Evolutionary conservation across 2,113 vertebrate species (phyloP).

Genomic region (Dicentrarchus labrax): DNA sequence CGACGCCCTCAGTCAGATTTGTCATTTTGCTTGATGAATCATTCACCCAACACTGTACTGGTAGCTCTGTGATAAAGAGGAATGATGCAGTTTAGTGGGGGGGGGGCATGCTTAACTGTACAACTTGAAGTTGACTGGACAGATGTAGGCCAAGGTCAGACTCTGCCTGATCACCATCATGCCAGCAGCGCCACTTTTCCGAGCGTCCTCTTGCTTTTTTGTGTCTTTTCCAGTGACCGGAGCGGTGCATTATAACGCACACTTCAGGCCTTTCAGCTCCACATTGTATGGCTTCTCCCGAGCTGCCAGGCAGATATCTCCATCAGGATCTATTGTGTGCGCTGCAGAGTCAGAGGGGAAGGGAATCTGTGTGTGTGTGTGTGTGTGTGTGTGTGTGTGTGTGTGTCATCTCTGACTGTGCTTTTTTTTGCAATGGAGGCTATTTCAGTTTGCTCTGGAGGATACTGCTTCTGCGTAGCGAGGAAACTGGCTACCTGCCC

Average conservation of each 20-base stretch:
- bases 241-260: constrained; percentile 32
- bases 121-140: background rate
- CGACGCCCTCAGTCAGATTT: constrained; percentile 35
- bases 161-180: background rate
- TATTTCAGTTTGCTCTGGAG: constrained; percentile 66
- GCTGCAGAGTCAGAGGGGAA: constrained; percentile 27
- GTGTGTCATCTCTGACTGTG: constrained; percentile 67
- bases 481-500: constrained; percentile 75
- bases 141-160: constrained; percentile 21
- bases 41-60: constrained; percentile 2
- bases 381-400: constrained; percentile 36
- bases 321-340: constrained; percentile 64
- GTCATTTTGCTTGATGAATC: constrained; percentile 47
- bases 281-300: constrained; percentile 35
- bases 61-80: background rate
- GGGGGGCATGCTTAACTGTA: background rate
- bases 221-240: background rate
- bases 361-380: background rate
- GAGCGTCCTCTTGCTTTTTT: background rate
- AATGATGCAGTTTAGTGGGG: background rate
- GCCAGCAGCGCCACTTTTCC: background rate
- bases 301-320: constrained; percentile 68
- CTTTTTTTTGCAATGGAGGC: constrained; percentile 32
- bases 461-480: constrained; percentile 56
- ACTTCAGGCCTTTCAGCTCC: constrained; percentile 51